Conservation (phyloP, 2,113 vertebrate genomes). For the Eublepharis macularius region DNA sequence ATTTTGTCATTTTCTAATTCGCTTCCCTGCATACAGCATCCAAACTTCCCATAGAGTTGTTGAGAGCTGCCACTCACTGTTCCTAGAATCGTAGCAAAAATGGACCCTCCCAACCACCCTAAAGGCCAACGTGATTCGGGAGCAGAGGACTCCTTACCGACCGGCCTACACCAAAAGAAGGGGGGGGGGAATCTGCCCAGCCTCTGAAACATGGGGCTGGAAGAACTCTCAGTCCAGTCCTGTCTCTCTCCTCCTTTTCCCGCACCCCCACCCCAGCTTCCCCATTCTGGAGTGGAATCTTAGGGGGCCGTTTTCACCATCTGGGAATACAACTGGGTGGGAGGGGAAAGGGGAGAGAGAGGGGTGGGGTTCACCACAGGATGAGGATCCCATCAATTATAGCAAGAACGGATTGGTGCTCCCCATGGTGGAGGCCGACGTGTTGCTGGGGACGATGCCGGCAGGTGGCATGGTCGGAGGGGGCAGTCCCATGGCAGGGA, state of each 20-base stretch:
- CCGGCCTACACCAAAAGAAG: background rate
- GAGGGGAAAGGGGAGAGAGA: background rate
- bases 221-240: background rate
- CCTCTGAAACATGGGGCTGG: background rate
- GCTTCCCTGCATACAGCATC: background rate
- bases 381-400: constrained; percentile 51
- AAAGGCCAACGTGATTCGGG: background rate
- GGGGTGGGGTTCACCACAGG: background rate
- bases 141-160: no score
- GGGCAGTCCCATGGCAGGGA: constrained; percentile 82
- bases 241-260: background rate
- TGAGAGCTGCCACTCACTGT: background rate
- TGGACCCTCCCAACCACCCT: background rate
- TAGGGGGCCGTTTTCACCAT: background rate
- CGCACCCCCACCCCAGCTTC: background rate
- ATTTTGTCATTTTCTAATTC: background rate
- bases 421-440: constrained; percentile 63
- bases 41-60: background rate
- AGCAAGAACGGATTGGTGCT: constrained; percentile 87
- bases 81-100: background rate
- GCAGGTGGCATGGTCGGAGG: constrained; percentile 70
- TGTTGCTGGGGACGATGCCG: constrained; percentile 64
- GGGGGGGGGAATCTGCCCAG: background rate
- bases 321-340: background rate
- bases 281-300: background rate